Evolutionary conservation across 2,113 vertebrate species (phyloP).

Genomic region (Aspiorhynchus laticeps): DNA sequence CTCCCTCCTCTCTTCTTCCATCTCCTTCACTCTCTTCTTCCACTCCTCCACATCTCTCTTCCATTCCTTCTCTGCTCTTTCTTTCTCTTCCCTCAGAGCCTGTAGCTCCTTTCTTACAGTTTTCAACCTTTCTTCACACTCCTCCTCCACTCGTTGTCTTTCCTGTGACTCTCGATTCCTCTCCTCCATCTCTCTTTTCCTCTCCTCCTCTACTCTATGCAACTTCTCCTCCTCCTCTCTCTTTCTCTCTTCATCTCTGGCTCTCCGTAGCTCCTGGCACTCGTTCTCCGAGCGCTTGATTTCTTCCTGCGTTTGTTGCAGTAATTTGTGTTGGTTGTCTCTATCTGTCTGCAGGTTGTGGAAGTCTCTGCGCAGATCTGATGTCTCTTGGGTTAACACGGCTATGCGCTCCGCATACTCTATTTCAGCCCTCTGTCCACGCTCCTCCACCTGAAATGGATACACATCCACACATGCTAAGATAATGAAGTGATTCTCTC

Average conservation of each 20-base stretch:
- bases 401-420: slow-evolving; percentile 75
- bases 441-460: slow-evolving; percentile 62
- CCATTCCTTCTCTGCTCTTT: slow-evolving; percentile 66
- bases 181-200: slow-evolving; percentile 64
- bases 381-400: slow-evolving; percentile 63
- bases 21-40: slow-evolving; percentile 74
- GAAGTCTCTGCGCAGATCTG: slow-evolving; percentile 68
- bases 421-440: slow-evolving; percentile 66
- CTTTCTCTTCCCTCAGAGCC: slow-evolving; percentile 42
- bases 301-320: slow-evolving; percentile 69
- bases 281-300: slow-evolving; percentile 70
- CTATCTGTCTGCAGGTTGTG: slow-evolving; percentile 64
- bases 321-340: slow-evolving; percentile 65
- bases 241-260: slow-evolving; percentile 70
- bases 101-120: slow-evolving; percentile 48
- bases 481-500: background rate
- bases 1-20: slow-evolving; percentile 76
- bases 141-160: slow-evolving; percentile 57
- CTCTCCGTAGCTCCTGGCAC: slow-evolving; percentile 53
- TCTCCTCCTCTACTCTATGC: slow-evolving; percentile 71
- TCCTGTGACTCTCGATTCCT: slow-evolving; percentile 56
- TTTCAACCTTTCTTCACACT: slow-evolving; percentile 55
- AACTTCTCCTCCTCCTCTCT: slow-evolving; percentile 71
- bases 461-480: background rate
- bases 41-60: slow-evolving; percentile 66